Evolutionary conservation across 2,888 invertebrate species (phyloP).

Genomic region (Portevinia maculata): DNA sequence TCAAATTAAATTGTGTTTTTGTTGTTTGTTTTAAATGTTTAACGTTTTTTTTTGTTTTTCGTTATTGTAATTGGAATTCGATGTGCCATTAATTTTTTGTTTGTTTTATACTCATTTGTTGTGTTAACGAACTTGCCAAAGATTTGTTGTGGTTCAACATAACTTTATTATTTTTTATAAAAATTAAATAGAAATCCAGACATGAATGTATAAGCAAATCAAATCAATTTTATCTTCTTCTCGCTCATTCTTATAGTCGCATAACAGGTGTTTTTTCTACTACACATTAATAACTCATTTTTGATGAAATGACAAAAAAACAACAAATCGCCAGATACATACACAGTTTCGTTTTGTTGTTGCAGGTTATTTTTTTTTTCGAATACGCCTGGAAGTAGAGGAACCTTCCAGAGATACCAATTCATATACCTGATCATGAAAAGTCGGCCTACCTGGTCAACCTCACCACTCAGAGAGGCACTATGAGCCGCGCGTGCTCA

Average conservation of each 20-base stretch:
- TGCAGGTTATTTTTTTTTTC: no score
- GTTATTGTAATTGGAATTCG: conserved; percentile 60
- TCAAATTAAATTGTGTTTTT: conserved; percentile 54
- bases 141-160: conserved; percentile 59
- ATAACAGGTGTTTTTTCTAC: no score
- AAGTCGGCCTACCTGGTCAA: no score
- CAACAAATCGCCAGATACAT: no score
- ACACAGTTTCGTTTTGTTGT: no score
- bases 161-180: conserved; percentile 17
- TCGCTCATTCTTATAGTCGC: not conserved
- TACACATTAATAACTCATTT: no score
- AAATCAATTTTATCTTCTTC: conserved; percentile 7
- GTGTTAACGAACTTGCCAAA: conserved; percentile 49
- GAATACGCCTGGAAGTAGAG: no score
- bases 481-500: no score
- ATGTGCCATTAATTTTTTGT: conserved; percentile 61
- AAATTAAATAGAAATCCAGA: conserved; percentile 71
- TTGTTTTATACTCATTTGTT: conserved; percentile 47
- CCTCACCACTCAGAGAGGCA: no score
- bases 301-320: no score
- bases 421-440: no score
- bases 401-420: no score
- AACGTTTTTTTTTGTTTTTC: not conserved
- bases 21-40: conserved; percentile 48
- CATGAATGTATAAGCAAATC: conserved; percentile 29